A percentile compares a stretch with the other conserved stretches of the same genome.
phyloP scores from a whole-genome alignment of 2,888 invertebrate species.

The Adineta ricciae region DNA sequence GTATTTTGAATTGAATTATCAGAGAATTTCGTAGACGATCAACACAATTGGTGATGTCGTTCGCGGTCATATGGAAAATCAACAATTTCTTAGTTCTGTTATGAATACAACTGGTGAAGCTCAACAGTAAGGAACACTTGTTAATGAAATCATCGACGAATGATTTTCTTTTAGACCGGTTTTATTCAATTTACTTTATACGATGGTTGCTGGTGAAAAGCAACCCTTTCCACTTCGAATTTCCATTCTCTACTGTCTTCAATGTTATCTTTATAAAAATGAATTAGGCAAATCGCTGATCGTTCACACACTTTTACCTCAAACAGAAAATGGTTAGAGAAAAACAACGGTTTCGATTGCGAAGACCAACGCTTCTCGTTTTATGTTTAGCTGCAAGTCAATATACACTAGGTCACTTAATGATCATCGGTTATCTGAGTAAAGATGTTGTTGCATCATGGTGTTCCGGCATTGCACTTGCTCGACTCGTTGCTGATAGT shows the following conservation, averaged over 20 bases:
- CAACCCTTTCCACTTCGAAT: conserved; percentile 79
- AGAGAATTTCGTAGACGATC: conserved; percentile 59
- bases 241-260: conserved; percentile 90
- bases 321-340: conserved; percentile 61
- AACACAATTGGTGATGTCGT: conserved; percentile 87
- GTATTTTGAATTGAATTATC: neutral
- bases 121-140: neutral
- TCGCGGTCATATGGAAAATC: conserved; percentile 75
- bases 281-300: conserved; percentile 74
- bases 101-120: conserved; percentile 57
- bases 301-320: conserved; percentile 83
- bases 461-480: conserved; percentile 82
- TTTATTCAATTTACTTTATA: conserved; percentile 80
- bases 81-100: conserved; percentile 76
- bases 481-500: conserved; percentile 78
- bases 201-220: conserved; percentile 83
- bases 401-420: no score
- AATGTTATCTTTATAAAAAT: conserved; percentile 86
- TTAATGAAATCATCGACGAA: no score
- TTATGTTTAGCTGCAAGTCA: neutral
- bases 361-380: neutral
- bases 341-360: neutral
- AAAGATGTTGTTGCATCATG: conserved; percentile 76
- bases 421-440: neutral
- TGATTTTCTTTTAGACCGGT: conserved; percentile 61